These are phyloP conservation scores for Orthonyx spaldingii DNA, from an alignment of 2,113 vertebrate species.

Conservation along the genomic window DNA sequence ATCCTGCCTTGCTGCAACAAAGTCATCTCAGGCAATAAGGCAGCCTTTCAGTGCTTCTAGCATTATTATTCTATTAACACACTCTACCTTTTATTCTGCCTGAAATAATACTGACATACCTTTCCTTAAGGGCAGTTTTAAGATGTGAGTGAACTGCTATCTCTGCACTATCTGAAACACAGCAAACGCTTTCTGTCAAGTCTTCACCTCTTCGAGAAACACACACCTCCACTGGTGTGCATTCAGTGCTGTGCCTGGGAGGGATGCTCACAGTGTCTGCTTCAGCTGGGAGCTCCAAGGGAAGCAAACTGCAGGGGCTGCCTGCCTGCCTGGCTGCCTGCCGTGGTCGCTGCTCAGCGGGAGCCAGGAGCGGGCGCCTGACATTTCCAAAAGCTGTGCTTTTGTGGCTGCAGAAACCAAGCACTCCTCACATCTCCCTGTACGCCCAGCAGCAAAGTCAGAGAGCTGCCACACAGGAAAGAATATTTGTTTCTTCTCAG, in stretches of 20 bases:
- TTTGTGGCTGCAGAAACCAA: not conserved
- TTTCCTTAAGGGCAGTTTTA: not conserved
- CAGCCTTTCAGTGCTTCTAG: not conserved
- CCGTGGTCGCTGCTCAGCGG: not conserved
- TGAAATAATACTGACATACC: constrained; percentile 1
- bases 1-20: not conserved
- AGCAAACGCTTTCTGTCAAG: not conserved
- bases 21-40: not conserved
- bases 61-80: not conserved
- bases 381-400: not conserved
- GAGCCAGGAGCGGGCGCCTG: not conserved
- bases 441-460: not conserved
- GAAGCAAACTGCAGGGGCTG: not conserved
- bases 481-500: not conserved
- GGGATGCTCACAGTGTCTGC: not conserved
- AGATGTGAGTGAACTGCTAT: not conserved
- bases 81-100: not conserved
- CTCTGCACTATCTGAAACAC: not conserved
- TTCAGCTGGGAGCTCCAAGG: not conserved
- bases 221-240: not conserved
- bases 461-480: not conserved
- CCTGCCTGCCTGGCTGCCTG: not conserved
- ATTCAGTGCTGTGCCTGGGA: not conserved
- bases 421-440: not conserved
- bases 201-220: not conserved